phyloP scores from a whole-genome alignment of 2,113 vertebrate species.

The Myotis yumanensis region DNA sequence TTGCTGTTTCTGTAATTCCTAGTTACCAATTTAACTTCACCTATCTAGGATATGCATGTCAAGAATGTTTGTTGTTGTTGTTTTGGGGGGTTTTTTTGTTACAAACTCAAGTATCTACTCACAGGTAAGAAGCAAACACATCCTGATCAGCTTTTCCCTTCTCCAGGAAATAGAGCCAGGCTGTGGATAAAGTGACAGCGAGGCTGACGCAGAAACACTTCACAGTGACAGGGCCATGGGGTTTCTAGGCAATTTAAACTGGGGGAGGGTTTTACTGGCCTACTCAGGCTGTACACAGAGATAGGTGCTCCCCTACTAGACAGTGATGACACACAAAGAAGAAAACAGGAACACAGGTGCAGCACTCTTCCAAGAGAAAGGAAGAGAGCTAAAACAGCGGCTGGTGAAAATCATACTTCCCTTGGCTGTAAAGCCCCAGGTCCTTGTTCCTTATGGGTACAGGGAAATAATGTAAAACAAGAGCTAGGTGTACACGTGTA shows the following conservation, averaged over 20 bases:
- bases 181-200: neutral
- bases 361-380: neutral
- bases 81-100: neutral
- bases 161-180: neutral
- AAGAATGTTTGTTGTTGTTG: neutral
- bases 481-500: neutral
- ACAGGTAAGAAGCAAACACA: constrained; percentile 40
- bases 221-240: neutral
- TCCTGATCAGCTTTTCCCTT: neutral
- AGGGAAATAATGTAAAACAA: constrained; percentile 23
- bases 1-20: constrained; percentile 30
- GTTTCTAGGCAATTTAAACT: neutral
- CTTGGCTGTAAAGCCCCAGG: neutral
- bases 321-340: neutral
- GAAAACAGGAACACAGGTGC: neutral
- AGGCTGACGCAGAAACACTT: neutral
- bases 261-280: neutral
- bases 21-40: constrained; percentile 9
- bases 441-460: neutral
- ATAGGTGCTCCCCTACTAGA: neutral
- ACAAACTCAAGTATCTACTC: constrained; percentile 37
- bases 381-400: neutral
- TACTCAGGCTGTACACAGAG: neutral
- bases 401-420: neutral
- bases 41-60: constrained; percentile 9